These are phyloP conservation scores for Nibea albiflora DNA, from an alignment of 2,113 vertebrate species.

Conservation along the genomic window DNA sequence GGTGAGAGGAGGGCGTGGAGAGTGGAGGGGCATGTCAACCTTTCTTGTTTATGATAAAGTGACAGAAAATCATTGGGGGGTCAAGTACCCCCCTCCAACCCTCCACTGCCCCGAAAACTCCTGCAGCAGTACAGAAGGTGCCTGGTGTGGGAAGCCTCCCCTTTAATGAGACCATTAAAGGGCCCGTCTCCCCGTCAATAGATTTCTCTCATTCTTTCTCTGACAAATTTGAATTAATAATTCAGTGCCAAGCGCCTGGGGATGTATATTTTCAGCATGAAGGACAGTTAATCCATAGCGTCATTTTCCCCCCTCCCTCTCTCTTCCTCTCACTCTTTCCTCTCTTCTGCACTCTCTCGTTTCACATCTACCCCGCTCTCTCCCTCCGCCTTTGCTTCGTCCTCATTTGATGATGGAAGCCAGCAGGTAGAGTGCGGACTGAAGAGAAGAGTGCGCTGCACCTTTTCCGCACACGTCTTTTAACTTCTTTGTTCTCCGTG, in stretches of 20 bases:
- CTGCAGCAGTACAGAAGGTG: constrained; percentile 79
- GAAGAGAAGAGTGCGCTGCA: constrained; percentile 53
- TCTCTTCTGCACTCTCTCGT: constrained; percentile 32
- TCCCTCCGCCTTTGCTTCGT: constrained; percentile 22
- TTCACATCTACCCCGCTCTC: constrained; percentile 39
- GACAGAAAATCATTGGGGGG: constrained; percentile 86
- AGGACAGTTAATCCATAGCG: constrained; percentile 90
- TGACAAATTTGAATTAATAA: constrained; percentile 91
- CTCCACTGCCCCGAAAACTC: constrained; percentile 73
- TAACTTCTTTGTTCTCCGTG: constrained; percentile 54
- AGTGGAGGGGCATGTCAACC: constrained; percentile 69
- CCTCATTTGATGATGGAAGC: constrained; percentile 70
- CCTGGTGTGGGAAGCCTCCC: constrained; percentile 78
- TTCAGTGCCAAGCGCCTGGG: constrained; percentile 85
- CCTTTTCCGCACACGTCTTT: constrained; percentile 43
- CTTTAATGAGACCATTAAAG: constrained; percentile 88
- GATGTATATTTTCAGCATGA: constrained; percentile 88
- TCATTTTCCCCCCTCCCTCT: constrained; percentile 57
- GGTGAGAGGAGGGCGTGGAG: constrained; percentile 41
- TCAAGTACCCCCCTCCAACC: constrained; percentile 78
- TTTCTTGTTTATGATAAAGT: constrained; percentile 86
- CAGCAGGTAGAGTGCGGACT: constrained; percentile 71
- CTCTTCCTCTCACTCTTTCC: constrained; percentile 7
- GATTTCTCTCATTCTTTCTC: constrained; percentile 86
- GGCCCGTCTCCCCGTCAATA: constrained; percentile 84